Conservation (phyloP, 2,797 vertebrate genomes). For the Staurois parvus region DNA sequence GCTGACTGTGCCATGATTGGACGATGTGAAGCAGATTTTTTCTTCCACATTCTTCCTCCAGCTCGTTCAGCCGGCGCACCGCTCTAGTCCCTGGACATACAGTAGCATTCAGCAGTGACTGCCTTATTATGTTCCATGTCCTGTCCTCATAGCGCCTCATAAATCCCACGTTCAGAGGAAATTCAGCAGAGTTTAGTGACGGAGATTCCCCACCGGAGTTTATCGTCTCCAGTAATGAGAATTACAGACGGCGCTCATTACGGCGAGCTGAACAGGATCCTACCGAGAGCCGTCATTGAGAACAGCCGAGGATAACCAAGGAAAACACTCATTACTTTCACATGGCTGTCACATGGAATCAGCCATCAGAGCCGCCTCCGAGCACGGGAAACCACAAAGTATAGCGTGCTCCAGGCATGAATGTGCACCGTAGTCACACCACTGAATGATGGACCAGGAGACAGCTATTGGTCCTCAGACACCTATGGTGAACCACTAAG, state of each 20-base stretch:
- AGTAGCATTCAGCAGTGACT: not conserved
- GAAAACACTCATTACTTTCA: conserved; percentile 35
- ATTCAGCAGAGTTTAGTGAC: not conserved
- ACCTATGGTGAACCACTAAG: no score
- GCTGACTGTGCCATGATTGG: no score
- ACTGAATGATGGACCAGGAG: not conserved
- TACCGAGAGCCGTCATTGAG: not conserved
- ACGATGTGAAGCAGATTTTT: no score
- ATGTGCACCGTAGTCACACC: not conserved
- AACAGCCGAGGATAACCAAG: conserved; percentile 8
- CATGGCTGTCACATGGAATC: conserved; percentile 23
- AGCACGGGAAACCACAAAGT: conserved; percentile 31
- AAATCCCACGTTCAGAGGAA: not conserved
- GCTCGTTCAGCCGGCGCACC: no score
- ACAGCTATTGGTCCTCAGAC: no score
- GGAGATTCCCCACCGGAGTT: not conserved
- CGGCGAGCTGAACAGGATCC: no score
- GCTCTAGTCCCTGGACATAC: no score
- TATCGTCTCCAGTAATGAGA: not conserved
- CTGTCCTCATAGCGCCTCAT: not conserved
- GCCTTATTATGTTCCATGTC: not conserved
- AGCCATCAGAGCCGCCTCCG: not conserved
- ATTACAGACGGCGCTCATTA: not conserved
- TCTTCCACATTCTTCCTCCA: no score
- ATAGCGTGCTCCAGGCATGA: conserved; percentile 22